A percentile compares a stretch with the other conserved stretches of the same genome.
Evolutionary conservation across 2,113 vertebrate species (phyloP).

Genomic region (Halcyon malimbica): DNA sequence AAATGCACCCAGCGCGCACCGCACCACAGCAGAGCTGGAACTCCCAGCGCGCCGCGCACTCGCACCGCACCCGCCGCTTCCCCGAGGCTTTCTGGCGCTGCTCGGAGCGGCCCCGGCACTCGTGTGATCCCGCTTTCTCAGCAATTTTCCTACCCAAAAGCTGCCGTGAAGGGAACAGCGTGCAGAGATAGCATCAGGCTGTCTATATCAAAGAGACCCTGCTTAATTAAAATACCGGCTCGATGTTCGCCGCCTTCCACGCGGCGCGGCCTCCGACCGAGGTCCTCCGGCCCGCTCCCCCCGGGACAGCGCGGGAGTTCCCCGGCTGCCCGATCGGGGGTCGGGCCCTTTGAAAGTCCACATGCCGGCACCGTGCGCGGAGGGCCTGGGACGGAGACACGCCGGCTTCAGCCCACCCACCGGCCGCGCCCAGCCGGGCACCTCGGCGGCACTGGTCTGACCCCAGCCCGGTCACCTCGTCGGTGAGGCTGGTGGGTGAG

Average conservation of each 20-base stretch:
- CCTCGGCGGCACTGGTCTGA: not conserved
- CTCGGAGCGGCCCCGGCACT: not conserved
- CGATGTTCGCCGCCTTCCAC: not conserved
- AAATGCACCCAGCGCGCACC: not conserved
- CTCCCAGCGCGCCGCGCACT: constrained; percentile 2
- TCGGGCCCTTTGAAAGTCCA: not conserved
- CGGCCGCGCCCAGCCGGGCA: not conserved
- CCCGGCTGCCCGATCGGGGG: not conserved
- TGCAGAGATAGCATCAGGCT: constrained; percentile 27
- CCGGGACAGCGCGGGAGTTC: not conserved
- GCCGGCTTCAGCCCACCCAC: too few species aligned
- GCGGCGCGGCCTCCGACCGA: not conserved
- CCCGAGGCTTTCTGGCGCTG: constrained; percentile 27
- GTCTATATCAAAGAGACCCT: constrained; percentile 26
- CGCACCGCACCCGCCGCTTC: not conserved
- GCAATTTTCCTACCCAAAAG: constrained; percentile 38
- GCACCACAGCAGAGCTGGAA: not conserved
- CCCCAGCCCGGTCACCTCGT: not conserved
- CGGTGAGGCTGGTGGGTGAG: not conserved
- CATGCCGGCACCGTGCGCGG: not conserved
- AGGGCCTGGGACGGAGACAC: not conserved
- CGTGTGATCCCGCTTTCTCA: constrained; percentile 6
- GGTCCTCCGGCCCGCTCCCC: not conserved
- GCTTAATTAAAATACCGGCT: constrained; percentile 45
- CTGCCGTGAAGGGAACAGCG: constrained; percentile 2